These are phyloP conservation scores for Trilocha varians DNA, from an alignment of 2,888 invertebrate genomes.

Conservation along the genomic window DNA sequence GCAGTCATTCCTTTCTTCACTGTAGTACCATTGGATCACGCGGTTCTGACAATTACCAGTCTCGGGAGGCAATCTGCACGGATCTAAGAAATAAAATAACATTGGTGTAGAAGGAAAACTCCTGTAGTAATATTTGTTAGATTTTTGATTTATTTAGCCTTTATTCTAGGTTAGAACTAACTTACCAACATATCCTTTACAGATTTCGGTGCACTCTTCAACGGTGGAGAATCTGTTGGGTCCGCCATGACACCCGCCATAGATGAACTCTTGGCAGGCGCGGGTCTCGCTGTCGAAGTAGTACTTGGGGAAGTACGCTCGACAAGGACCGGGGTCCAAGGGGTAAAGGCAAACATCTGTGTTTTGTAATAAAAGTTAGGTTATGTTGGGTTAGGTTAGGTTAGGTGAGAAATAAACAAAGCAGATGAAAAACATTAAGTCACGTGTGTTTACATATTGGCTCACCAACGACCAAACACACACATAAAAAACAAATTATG, in stretches of 20 bases:
- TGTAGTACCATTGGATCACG: conserved; percentile 85
- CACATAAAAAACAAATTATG: no score
- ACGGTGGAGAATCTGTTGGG: conserved; percentile 85
- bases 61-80: conserved; percentile 81
- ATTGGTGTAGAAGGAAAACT: neutral
- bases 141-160: no score
- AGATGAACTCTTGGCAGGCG: conserved; percentile 81
- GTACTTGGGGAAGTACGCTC: conserved; percentile 75
- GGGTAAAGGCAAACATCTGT: conserved; percentile 83
- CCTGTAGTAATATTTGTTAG: neutral
- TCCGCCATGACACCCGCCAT: conserved; percentile 89
- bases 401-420: no score
- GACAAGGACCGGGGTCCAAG: conserved; percentile 81
- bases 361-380: no score
- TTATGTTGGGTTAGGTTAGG: no score
- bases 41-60: conserved; percentile 84
- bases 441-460: no score
- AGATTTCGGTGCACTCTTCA: conserved; percentile 76
- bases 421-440: no score
- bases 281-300: conserved; percentile 77
- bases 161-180: neutral
- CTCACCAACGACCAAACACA: no score
- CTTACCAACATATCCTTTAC: conserved; percentile 30
- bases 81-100: conserved; percentile 26
- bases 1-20: conserved; percentile 76